A percentile compares a stretch with the other conserved stretches of the same genome.
Conservation (phyloP, 2,888 invertebrate species). For the Polia nebulosa region DNA sequence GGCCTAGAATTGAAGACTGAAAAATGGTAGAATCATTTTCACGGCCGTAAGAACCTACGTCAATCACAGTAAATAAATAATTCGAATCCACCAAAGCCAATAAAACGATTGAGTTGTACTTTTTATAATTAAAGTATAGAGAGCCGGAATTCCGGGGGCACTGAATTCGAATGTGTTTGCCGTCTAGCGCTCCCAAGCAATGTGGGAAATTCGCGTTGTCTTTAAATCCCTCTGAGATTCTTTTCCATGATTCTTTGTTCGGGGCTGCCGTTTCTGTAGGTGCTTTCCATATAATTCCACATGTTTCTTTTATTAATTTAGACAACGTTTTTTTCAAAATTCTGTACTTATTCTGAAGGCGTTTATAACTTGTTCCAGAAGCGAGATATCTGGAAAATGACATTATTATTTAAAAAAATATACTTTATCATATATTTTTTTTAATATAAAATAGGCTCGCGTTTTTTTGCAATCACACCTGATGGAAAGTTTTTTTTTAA, state of each 20-base stretch:
- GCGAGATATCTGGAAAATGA: constrained; percentile 52
- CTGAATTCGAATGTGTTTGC: constrained; percentile 43
- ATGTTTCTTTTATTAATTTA: constrained; percentile 56
- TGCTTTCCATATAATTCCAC: constrained; percentile 53
- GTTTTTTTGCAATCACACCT: constrained; percentile 46
- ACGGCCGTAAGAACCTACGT: constrained; percentile 51
- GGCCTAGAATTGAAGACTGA: constrained; percentile 38
- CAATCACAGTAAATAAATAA: constrained; percentile 58
- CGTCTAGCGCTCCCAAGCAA: constrained; percentile 38
- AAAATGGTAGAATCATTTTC: constrained; percentile 49
- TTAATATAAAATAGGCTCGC: constrained; percentile 28
- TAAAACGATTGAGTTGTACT: constrained; percentile 46
- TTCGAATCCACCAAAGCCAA: constrained; percentile 47
- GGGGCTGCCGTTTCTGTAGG: constrained; percentile 56
- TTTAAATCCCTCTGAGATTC: constrained; percentile 47
- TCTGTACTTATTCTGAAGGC: constrained; percentile 55
- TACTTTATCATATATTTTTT: constrained; percentile 43
- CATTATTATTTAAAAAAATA: constrained; percentile 43
- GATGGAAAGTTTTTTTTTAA: constrained; percentile 44
- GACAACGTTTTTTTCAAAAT: constrained; percentile 53
- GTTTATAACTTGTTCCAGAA: constrained; percentile 53
- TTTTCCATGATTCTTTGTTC: constrained; percentile 51
- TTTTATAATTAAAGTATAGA: constrained; percentile 51
- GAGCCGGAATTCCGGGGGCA: constrained; percentile 38
- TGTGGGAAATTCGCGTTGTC: constrained; percentile 33